Base-by-base conservation (phyloP, 1,140 invertebrate species). In the Ceratina australensis region DNA sequence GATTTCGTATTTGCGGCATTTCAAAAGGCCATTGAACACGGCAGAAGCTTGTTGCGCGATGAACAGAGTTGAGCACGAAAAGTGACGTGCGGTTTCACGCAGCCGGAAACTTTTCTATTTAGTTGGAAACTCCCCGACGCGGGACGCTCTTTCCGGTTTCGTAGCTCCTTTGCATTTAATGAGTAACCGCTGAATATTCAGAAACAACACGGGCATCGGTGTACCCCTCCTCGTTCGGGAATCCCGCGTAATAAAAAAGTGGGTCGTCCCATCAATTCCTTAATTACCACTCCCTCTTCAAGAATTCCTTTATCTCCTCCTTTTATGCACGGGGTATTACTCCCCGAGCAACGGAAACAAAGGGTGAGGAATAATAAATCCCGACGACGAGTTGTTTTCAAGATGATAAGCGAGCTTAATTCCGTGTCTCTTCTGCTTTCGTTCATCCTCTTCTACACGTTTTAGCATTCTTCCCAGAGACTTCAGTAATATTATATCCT, bases 111-210 rank as follows among this genome's bases (percentile, higher is more conserved):
- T 77, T 77, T 77, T 77, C 74, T 60, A 71, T 77, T 77, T 71
- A 71, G 74, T 54, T 61, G 10, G 57, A 16, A 77, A 77, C 28
- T 71, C 28, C 1, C 5, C 16, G 22, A 3, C 5, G 54, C 24
- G 56, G 56, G 61, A 42, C 49, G 74, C 7, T 77, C 47, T 57
- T 77, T 77, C 74, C 67, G 67, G 47, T 77, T 77, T 77, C 74
- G 56, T 77, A 22, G 57, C 74, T 61, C 56, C 66, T 77, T 77
- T 71, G 74, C 74, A 71, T 77, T 77, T 71, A 77, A 77, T 61
- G 74, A 69, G 74, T 26, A 54, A 1, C 50, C 74, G 13, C 56
- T 71, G 74, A 71, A 77, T 77, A 77, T 77, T 77, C 74, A 71
- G 28, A 71, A 47, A 77, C 47, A 71, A 20, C 57, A 47, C 16